Percentiles rank a stretch among this genome's conserved stretches.
Conservation (phyloP, 2,888 invertebrate species). For the Andrena bicolor region DNA sequence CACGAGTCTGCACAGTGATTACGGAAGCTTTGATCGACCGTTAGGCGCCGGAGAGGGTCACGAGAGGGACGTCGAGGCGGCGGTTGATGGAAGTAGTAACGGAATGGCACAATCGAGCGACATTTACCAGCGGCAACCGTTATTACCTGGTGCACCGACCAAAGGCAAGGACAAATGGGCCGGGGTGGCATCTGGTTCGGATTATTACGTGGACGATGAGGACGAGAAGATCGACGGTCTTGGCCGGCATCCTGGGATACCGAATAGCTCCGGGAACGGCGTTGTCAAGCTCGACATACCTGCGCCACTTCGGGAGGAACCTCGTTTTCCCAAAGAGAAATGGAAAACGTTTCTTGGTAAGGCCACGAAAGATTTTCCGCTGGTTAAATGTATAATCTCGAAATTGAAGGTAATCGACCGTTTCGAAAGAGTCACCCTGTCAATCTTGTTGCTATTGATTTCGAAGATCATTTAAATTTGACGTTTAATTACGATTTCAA, state of each 20-base stretch:
- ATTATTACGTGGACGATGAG: conserved; percentile 85
- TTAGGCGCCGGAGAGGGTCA: conserved; percentile 80
- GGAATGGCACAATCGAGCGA: conserved; percentile 85
- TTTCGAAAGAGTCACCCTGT: no score
- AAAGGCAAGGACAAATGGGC: conserved; percentile 86
- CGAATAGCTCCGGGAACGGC: conserved; percentile 84
- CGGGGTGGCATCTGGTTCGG: conserved; percentile 83
- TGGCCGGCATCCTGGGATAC: conserved; percentile 78
- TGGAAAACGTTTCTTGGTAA: conserved; percentile 91
- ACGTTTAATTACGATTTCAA: neutral
- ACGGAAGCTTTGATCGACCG: conserved; percentile 88
- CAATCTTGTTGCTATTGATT: no score
- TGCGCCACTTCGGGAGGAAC: conserved; percentile 90
- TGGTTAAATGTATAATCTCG: neutral
- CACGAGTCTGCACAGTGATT: conserved; percentile 86
- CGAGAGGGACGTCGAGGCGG: conserved; percentile 84
- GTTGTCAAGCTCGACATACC: conserved; percentile 89
- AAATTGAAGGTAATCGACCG: no score
- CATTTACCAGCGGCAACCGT: conserved; percentile 88
- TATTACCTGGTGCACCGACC: conserved; percentile 85
- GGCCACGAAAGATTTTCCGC: neutral
- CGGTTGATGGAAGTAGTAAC: conserved; percentile 83
- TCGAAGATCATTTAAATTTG: no score
- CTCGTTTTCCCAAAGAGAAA: conserved; percentile 93
- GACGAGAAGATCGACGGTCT: conserved; percentile 85